Evolutionary conservation across 2,113 vertebrate genomes (phyloP).

Genomic region (Platichthys flesus): DNA sequence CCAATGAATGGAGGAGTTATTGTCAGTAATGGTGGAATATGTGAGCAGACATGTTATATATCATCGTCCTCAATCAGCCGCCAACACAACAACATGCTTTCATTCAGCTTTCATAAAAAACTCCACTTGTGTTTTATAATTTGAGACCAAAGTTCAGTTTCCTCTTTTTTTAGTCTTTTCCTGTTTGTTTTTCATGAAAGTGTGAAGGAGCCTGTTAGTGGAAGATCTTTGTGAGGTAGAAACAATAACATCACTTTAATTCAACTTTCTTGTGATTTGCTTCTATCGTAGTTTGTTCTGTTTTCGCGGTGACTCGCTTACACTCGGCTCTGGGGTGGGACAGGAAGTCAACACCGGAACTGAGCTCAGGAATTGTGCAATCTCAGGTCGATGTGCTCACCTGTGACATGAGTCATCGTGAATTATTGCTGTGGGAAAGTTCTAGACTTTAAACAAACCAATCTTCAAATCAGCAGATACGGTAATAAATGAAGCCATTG

Average conservation of each 20-base stretch:
- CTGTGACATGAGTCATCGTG: too few species aligned
- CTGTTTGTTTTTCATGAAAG: background rate
- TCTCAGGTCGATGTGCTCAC: accelerated
- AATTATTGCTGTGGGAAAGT: too few species aligned
- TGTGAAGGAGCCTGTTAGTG: background rate
- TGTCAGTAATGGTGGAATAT: too few species aligned
- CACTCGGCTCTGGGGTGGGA: background rate
- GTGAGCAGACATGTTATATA: too few species aligned
- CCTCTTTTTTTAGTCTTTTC: too few species aligned
- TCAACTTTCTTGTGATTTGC: background rate
- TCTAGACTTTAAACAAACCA: too few species aligned
- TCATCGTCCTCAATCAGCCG: too few species aligned
- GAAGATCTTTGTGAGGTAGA: too few species aligned
- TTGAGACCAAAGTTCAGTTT: slow-evolving; percentile 14
- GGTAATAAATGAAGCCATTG: background rate
- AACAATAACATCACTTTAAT: background rate
- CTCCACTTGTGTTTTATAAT: too few species aligned
- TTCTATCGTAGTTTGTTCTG: background rate
- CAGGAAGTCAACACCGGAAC: background rate
- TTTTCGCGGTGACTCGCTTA: background rate
- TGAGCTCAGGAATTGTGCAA: background rate
- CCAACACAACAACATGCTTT: too few species aligned
- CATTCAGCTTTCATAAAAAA: too few species aligned
- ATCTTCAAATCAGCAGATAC: background rate
- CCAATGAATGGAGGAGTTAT: too few species aligned